These are phyloP conservation scores for Isoperla grammatica DNA, from an alignment of 2,888 invertebrate genomes.

Conservation along the genomic window DNA sequence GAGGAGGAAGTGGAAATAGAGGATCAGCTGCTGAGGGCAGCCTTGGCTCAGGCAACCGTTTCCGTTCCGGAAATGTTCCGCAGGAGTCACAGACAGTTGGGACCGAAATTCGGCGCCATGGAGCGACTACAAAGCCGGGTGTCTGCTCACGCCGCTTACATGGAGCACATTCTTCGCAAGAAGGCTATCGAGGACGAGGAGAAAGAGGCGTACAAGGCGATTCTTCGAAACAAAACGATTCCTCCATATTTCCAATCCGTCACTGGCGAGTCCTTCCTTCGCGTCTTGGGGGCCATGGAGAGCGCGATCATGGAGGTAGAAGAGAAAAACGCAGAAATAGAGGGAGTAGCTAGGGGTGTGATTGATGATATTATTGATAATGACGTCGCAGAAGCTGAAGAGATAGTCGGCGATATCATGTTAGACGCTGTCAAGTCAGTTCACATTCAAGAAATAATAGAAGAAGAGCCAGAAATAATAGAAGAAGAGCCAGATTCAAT, in stretches of 20 bases:
- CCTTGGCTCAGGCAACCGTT: not conserved
- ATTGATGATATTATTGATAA: no score
- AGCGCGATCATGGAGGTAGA: not conserved
- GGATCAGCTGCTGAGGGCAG: not conserved
- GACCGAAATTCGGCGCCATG: not conserved
- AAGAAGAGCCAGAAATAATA: no score
- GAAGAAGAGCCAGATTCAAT: no score
- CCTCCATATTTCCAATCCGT: slow-evolving; percentile 4
- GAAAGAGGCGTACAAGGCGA: not conserved
- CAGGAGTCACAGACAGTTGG: not conserved
- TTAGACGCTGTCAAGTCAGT: no score
- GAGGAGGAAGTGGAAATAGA: not conserved
- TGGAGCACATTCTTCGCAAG: not conserved
- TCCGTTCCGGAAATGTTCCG: not conserved
- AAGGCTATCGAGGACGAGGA: not conserved
- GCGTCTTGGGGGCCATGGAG: not conserved
- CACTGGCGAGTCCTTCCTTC: not conserved
- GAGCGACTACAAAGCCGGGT: not conserved
- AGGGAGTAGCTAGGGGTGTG: not conserved
- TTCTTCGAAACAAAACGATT: not conserved
- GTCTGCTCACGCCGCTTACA: not conserved
- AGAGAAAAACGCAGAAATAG: not conserved
- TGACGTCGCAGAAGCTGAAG: no score
- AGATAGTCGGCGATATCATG: no score
- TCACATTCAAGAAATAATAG: no score